phyloP scores from a whole-genome alignment of 2,888 invertebrate species.

The Melanchra persicariae region DNA sequence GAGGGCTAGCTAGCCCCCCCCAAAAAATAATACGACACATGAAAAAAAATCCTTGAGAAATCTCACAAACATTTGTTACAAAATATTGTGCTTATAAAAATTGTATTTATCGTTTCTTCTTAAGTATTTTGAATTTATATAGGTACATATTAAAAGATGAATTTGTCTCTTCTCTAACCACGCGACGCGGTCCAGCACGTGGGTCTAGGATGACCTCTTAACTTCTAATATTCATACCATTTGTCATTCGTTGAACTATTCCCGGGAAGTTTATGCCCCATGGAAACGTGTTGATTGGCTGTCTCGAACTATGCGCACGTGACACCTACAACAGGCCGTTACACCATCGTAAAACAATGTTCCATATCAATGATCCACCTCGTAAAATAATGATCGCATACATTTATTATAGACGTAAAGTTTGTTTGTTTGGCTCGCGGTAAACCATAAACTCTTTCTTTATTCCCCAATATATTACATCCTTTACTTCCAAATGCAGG shows the following conservation, averaged over 20 bases:
- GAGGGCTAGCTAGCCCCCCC: no score
- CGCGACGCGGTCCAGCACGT: slow-evolving; percentile 7
- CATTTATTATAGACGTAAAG: slow-evolving; percentile 54
- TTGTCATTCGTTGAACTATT: slow-evolving; percentile 42
- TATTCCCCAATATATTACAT: slow-evolving; percentile 31
- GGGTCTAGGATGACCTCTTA: slow-evolving; percentile 22
- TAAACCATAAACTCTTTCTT: slow-evolving; percentile 41
- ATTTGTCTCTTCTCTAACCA: neutral
- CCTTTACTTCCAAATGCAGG: slow-evolving; percentile 10
- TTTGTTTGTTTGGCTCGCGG: slow-evolving; percentile 48
- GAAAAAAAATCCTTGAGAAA: no score
- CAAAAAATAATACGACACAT: no score
- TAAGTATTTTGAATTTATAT: no score
- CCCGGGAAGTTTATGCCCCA: slow-evolving; percentile 31
- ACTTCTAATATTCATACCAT: slow-evolving; percentile 23
- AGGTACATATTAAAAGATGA: no score
- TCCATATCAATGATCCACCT: slow-evolving; percentile 40
- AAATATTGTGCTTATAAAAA: no score
- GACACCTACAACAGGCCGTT: slow-evolving; percentile 20
- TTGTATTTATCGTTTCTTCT: no score
- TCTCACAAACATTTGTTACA: no score
- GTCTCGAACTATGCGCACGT: slow-evolving; percentile 33
- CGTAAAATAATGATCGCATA: slow-evolving; percentile 45
- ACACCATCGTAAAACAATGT: slow-evolving; percentile 54
- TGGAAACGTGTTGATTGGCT: slow-evolving; percentile 39